Percentiles rank a stretch among this genome's conserved stretches.
Evolutionary conservation across 2,113 vertebrate genomes (phyloP).

Genomic region (Numida meleagris): DNA sequence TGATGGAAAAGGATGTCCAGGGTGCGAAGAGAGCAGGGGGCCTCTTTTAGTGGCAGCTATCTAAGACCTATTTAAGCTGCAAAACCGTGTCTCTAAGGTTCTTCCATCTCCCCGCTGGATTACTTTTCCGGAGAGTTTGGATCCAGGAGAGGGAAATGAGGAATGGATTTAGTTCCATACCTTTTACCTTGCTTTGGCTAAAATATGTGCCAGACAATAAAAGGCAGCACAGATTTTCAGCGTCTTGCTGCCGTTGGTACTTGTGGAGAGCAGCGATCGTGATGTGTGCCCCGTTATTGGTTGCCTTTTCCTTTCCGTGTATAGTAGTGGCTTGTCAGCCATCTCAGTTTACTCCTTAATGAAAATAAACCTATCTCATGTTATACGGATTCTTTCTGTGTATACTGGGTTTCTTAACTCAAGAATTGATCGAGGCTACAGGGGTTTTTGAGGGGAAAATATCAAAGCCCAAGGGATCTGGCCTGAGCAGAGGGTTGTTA

Average conservation of each 20-base stretch:
- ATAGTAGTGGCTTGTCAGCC: not conserved
- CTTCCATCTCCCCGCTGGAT: not conserved
- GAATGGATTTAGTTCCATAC: not conserved
- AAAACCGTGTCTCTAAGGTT: not conserved
- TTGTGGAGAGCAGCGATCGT: not conserved
- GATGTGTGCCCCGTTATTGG: accelerated
- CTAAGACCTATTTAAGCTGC: not conserved
- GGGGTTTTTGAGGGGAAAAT: not conserved
- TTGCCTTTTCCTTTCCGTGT: not conserved
- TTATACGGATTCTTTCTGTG: not conserved
- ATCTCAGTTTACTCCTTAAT: not conserved
- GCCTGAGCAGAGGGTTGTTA: slow-evolving; percentile 5
- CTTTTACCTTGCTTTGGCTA: not conserved
- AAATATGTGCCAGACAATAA: not conserved
- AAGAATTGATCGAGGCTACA: not conserved
- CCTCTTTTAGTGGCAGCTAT: not conserved
- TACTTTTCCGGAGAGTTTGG: not conserved
- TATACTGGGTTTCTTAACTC: not conserved
- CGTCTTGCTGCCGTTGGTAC: not conserved
- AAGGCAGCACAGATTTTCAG: not conserved
- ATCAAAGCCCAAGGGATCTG: not conserved
- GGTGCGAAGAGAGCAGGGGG: not conserved
- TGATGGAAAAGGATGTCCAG: not conserved
- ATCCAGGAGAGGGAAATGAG: not conserved
- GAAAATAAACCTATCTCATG: not conserved